Base-by-base conservation (phyloP, 2,113 vertebrate genomes). In the Chionis minor region DNA sequence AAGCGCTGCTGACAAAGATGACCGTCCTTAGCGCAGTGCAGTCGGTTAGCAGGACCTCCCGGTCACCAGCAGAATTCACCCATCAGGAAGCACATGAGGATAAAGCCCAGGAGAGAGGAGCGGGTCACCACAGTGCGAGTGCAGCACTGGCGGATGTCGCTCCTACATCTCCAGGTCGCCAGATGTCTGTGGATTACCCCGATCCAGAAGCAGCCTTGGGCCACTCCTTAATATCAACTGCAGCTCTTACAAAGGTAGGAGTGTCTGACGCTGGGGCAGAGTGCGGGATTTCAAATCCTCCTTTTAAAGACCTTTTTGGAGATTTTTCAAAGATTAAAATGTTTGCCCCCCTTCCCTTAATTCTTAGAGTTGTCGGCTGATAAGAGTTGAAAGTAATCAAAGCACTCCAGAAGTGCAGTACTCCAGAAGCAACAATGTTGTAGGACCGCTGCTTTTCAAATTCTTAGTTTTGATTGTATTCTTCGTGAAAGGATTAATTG, bases 1-100 rank as follows among this genome's bases (percentile, higher is more conserved):
- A 99, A 92, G 98, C 99, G 0, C 97, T 99, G 80, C 98, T 99
- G 54, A 99, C 99, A 4, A 99, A 99, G 97, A 99, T 99, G 99
- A 99, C 99, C 0, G 98, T 99, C 81, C 98, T 98, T 17, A 98
- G 97, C 33, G 22, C 98, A 0, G 73, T 87, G 24, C 97, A 94
- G 62, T 95, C 97, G 0, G 96, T 95, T 59, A 62, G 94, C 59
- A 94, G 93, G 52, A 86, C 92, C 71, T 92, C 97, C 9, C 81
- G 82, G 70, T 98, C 97, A 1, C 97, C 97, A 15, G 70, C 92
- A 88, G 23, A 94, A 94, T 47, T 81, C 66, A 27, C 66, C 80
- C 97, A 88, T 52, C 83, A 69, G 13, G 92, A 96, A 16, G 49
- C 78, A 15, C 70, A 59, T 1, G 86, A 95, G 14, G 97, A 89